Base-by-base conservation (phyloP, 2,113 vertebrate genomes). In the Halcyon malimbica region DNA sequence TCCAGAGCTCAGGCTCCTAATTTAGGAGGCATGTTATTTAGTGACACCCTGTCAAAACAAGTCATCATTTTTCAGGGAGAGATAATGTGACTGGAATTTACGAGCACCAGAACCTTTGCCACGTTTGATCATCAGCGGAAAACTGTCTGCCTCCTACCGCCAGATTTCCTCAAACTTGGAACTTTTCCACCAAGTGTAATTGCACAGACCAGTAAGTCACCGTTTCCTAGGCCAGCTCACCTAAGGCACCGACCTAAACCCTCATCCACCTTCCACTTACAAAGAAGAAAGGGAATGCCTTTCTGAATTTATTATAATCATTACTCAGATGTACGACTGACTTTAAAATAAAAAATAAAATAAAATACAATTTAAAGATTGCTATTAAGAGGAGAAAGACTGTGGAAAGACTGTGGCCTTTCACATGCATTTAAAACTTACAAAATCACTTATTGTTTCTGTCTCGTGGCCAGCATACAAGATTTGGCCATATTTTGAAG, bases 41-140 rank as follows among this genome's bases (percentile, higher is more conserved):
- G 83, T 13, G 44, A 93, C 69, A 64, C 39, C n/a, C 51, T 86
- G 77, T 93, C 88, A 96, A 94, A 96, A 90, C 92, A 93, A 95
- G 92, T 75, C 53, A 71, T 92, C 68, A 7, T 90, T 94, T 94
- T 83, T 88, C 88, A 81, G 73, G 42, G 48, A 81, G 39, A 81
- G 60, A 87, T 92, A 96, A 96, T 96, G 90, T 80, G 88, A 87
- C 56, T 93, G 86, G 95, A 95, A 96, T 95, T 96, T 96, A 96
- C 9, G 63, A 92, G 73, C 67, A 96, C 56, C 79, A 95, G 68
- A 93, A 88, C 93, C 88, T 92, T 78, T 95, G 94, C 83, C 90
- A 87, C 65, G 86, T 94, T 89, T 90, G 83, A 93, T 93, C 88
- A 86, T 54, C 42, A 89, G 59, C 53, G 68, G 50, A 87, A 93